Conservation (phyloP, 2,113 vertebrate genomes). For the Pandion haliaetus region DNA sequence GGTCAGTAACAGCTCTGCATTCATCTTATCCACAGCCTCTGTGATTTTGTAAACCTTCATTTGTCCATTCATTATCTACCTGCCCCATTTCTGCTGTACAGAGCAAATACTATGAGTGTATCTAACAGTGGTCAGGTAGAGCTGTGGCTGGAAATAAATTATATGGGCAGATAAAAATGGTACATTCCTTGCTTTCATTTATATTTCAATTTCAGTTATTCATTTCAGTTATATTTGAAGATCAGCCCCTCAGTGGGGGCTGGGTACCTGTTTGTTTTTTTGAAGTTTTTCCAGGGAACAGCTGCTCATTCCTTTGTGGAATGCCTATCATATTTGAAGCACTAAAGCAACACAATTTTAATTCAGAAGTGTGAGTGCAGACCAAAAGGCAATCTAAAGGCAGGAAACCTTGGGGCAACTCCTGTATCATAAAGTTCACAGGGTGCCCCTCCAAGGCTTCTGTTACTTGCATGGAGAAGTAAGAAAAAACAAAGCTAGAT, state of each 20-base stretch:
- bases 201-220: too few species aligned
- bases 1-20: neutral
- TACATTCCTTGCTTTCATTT: neutral
- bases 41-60: neutral
- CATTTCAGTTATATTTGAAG: neutral
- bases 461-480: neutral
- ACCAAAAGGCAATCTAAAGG: neutral
- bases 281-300: neutral
- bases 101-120: neutral
- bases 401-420: neutral
- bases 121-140: neutral
- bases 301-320: neutral
- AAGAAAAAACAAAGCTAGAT: neutral
- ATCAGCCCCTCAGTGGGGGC: fast-evolving
- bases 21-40: neutral
- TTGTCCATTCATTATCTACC: neutral
- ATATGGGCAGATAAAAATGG: neutral
- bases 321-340: neutral
- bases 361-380: neutral
- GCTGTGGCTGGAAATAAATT: neutral
- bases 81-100: neutral
- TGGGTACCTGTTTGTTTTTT: neutral
- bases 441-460: neutral
- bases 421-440: neutral
- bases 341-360: neutral